Conservation (phyloP, 2,888 invertebrate species). For the Augochlorella aurata region DNA sequence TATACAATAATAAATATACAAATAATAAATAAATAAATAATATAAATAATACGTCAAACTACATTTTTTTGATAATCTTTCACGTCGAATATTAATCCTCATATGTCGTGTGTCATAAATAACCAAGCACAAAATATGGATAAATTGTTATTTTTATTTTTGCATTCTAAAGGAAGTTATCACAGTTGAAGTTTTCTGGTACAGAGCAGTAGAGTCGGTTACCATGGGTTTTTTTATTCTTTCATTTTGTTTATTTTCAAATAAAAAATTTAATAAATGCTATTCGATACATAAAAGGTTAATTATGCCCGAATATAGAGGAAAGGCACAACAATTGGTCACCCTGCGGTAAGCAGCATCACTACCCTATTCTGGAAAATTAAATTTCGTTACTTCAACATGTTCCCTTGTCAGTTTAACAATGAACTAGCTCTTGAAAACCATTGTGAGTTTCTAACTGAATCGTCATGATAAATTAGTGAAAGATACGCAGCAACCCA, state of each 20-base stretch:
- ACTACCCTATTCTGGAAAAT: neutral
- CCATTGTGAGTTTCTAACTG: neutral
- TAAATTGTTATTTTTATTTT: neutral
- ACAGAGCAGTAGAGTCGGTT: neutral
- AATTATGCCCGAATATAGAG: too few relatives aligned
- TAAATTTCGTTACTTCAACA: neutral
- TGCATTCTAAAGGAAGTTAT: neutral
- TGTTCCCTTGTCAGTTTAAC: neutral
- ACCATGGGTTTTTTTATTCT: too few relatives aligned
- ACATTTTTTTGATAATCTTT: neutral
- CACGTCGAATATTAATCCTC: neutral
- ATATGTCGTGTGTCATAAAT: neutral
- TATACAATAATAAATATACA: too few relatives aligned
- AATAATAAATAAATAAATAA: too few relatives aligned
- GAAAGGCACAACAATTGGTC: too few relatives aligned
- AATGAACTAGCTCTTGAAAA: neutral
- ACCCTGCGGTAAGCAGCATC: too few relatives aligned
- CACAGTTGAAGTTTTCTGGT: neutral
- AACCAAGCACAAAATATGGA: neutral
- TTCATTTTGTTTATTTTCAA: too few relatives aligned
- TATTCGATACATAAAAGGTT: too few relatives aligned
- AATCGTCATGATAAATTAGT: constrained; percentile 80
- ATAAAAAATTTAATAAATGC: too few relatives aligned
- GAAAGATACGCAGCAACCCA: constrained; percentile 87
- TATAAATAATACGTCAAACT: neutral